These are phyloP conservation scores for Pollenia labialis DNA, from an alignment of 2,888 invertebrate genomes.

Conservation along the genomic window DNA sequence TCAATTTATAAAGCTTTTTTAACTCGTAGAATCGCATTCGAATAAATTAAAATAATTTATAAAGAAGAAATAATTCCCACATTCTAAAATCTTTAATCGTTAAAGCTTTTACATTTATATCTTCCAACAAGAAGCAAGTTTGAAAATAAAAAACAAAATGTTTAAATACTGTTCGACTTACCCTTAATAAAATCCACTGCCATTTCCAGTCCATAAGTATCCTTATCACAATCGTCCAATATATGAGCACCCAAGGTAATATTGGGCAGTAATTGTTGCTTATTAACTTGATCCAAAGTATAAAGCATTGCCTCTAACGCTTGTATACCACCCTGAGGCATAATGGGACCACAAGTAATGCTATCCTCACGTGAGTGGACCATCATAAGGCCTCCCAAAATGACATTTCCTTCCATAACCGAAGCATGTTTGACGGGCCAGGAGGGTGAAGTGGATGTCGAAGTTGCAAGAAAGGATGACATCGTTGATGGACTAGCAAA, in stretches of 20 bases:
- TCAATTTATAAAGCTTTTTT: no score
- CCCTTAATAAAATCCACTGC: conserved; percentile 98
- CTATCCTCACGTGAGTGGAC: conserved; percentile 95
- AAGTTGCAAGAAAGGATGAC: conserved; percentile 53
- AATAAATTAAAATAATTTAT: no score
- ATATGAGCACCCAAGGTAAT: conserved; percentile 94
- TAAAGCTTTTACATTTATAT: neutral
- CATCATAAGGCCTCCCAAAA: conserved; percentile 97
- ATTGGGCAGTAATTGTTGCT: conserved; percentile 88
- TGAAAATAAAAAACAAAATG: neutral
- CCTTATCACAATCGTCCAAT: conserved; percentile 97
- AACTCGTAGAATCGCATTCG: no score
- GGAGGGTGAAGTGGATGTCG: conserved; percentile 67
- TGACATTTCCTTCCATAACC: conserved; percentile 93
- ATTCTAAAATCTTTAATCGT: no score
- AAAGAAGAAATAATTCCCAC: no score
- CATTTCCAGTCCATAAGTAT: conserved; percentile 97
- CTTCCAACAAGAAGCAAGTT: conserved; percentile 18
- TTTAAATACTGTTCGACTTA: conserved; percentile 84
- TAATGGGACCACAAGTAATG: conserved; percentile 95
- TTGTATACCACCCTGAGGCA: conserved; percentile 96
- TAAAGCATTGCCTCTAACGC: conserved; percentile 96
- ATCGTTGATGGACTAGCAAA: neutral
- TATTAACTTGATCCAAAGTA: conserved; percentile 92
- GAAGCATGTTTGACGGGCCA: conserved; percentile 96